Base-by-base conservation (phyloP, 2,113 vertebrate genomes). In the Climacteris rufus region DNA sequence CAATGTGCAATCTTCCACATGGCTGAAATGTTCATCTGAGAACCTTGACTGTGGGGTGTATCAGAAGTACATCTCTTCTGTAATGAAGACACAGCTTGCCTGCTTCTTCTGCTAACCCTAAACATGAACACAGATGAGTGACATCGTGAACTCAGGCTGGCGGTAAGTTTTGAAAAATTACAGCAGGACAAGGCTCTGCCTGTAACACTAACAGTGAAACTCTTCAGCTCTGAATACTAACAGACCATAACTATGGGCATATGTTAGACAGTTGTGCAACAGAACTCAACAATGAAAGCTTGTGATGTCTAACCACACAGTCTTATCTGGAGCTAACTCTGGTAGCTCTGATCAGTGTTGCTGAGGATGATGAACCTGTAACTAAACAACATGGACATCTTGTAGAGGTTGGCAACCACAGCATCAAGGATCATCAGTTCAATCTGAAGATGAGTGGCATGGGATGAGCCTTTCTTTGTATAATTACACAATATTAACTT, bases 11-110 rank as follows among this genome's bases (percentile, higher is more conserved):
- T 22, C 15, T 82, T 85, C 19, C 11, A 42, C 47, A 6, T 25
- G 35, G 6, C 20, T 60, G 61, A 3, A 6, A 3, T 37, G 17
- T 8, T 2, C 28, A 42, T n/a, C 30, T 45, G 44, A 69, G n/a
- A 65, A 5, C 2, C 3, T 33, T 35, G 52, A 2, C 40, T n/a
- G 9, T 39, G 23, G 25, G 7, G 6, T 39, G 2, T 10, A 15
- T 33, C 53, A 33, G 6, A 35, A 52, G 11, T 25, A 23, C 13
- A 24, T 18, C 7, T 33, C 60, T 31, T 60, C 33, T 44, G 13
- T 23, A 83, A 13, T 15, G n/a, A 75, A 61, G n/a, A 56, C 14
- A 79, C 3, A 74, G 9, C 6, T 87, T 72, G 6, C 9, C 4
- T 64, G 21, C 23, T 61, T 49, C 39, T 70, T 25, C 23, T 75